These are phyloP conservation scores for Cygnus olor DNA, from an alignment of 2,797 vertebrate species.

Conservation along the genomic window DNA sequence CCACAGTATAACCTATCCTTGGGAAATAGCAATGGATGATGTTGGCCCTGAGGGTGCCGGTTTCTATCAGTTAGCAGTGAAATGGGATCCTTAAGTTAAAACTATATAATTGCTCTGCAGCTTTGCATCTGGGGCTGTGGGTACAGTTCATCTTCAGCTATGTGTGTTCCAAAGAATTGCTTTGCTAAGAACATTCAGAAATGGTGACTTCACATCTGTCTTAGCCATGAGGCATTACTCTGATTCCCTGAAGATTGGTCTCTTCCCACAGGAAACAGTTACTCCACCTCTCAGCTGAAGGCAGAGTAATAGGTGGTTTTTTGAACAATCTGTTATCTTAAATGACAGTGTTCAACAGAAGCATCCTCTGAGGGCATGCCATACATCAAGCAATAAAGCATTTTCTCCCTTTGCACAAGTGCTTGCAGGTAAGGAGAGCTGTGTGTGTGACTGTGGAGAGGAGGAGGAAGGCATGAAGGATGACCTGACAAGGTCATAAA, in stretches of 20 bases:
- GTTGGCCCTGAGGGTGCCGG: background rate
- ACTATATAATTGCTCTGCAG: background rate
- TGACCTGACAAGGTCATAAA: background rate
- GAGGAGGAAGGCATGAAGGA: background rate
- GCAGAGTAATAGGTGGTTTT: background rate
- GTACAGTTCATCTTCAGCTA: background rate
- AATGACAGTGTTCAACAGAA: background rate
- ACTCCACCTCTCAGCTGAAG: background rate
- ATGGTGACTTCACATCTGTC: background rate
- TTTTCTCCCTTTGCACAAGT: background rate
- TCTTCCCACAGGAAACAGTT: background rate
- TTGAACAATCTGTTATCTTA: background rate
- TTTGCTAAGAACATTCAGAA: background rate
- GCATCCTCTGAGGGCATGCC: background rate
- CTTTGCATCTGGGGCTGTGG: background rate
- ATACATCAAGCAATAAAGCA: background rate
- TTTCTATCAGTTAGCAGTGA: background rate
- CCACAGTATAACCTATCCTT: background rate
- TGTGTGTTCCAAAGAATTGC: background rate
- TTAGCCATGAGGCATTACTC: background rate
- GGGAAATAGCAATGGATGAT: background rate
- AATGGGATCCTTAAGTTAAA: constrained; percentile 7
- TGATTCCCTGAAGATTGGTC: background rate
- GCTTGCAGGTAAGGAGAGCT: background rate
- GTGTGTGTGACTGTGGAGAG: background rate